Evolutionary conservation across 2,797 vertebrate species (phyloP).

Genomic region (Coilia nasus): DNA sequence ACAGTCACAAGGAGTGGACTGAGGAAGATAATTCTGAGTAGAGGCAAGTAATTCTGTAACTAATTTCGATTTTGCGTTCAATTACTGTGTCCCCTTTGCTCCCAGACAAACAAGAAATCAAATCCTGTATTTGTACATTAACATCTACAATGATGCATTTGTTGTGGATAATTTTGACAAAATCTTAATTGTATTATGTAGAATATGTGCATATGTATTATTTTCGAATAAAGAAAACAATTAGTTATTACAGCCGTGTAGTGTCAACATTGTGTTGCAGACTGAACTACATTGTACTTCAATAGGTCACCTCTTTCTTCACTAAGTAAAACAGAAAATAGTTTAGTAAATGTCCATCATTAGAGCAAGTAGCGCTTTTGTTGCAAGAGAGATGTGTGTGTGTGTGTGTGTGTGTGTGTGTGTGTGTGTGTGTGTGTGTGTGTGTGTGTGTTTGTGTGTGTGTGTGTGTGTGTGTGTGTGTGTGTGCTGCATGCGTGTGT

Average conservation of each 20-base stretch:
- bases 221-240: too few relatives aligned
- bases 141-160: too few relatives aligned
- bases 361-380: neutral
- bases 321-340: neutral
- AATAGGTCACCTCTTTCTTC: neutral
- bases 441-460: too few relatives aligned
- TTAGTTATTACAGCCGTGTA: neutral
- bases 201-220: too few relatives aligned
- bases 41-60: neutral
- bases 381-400: neutral
- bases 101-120: neutral
- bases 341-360: neutral
- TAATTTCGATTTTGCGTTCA: neutral
- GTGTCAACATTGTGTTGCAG: neutral
- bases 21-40: neutral
- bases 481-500: too few relatives aligned
- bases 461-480: too few relatives aligned
- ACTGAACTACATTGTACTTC: neutral
- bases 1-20: neutral
- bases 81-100: neutral
- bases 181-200: too few relatives aligned
- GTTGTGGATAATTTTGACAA: too few relatives aligned
- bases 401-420: too few relatives aligned
- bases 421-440: too few relatives aligned
- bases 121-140: neutral